These are phyloP conservation scores for Lasioglossum pauxillum DNA, from an alignment of 2,888 invertebrate genomes.

Conservation along the genomic window DNA sequence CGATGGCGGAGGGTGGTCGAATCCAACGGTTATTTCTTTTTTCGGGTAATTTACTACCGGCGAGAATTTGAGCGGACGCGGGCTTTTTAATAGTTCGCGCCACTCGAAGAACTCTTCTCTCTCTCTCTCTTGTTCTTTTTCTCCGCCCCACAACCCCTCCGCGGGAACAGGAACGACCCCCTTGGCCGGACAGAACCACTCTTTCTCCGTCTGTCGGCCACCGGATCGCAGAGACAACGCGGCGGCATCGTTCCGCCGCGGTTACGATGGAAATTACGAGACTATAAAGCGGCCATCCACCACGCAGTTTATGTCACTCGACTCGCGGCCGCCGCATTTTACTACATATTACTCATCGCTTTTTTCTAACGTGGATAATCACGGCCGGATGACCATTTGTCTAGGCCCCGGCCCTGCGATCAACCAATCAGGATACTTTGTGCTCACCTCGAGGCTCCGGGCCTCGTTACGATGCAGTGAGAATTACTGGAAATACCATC, in stretches of 20 bases:
- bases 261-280: constrained; percentile 73
- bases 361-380: constrained; percentile 43
- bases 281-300: constrained; percentile 68
- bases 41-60: constrained; percentile 81
- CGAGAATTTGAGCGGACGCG: constrained; percentile 82
- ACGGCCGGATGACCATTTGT: neutral
- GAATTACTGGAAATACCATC: too few species aligned
- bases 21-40: constrained; percentile 76
- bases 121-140: constrained; percentile 9
- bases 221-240: constrained; percentile 49
- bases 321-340: constrained; percentile 60
- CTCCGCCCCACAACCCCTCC: constrained; percentile 5
- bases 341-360: constrained; percentile 73
- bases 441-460: neutral
- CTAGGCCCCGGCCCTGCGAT: neutral
- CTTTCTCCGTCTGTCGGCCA: constrained; percentile 46
- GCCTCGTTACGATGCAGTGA: too few species aligned
- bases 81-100: constrained; percentile 81
- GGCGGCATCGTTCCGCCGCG: constrained; percentile 58
- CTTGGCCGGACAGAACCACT: neutral
- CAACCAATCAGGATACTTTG: neutral
- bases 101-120: constrained; percentile 70
- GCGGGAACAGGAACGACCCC: neutral
- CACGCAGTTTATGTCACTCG: constrained; percentile 67
- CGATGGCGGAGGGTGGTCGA: constrained; percentile 56